A percentile compares a stretch with the other conserved stretches of the same genome.
phyloP scores from a whole-genome alignment of 2,888 invertebrate genomes.

The Laspeyria flexula region DNA sequence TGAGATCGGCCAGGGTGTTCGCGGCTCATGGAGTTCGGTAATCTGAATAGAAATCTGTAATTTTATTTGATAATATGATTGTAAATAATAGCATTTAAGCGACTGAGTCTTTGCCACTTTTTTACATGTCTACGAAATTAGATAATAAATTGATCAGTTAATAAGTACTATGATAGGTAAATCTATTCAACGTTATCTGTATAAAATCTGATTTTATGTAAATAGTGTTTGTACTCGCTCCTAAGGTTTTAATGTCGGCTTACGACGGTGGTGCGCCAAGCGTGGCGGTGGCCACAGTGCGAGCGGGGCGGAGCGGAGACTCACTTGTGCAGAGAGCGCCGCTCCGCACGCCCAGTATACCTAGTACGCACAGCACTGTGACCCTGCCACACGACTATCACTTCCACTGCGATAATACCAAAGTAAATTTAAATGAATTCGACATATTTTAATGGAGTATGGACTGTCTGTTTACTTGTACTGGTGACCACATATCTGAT shows the following conservation, averaged over 20 bases:
- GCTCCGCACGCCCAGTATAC: neutral
- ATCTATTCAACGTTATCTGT: constrained; percentile 65
- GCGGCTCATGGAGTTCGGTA: constrained; percentile 10
- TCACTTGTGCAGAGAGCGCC: neutral
- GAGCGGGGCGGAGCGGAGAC: no score
- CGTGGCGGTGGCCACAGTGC: neutral
- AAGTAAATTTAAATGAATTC: constrained; percentile 5
- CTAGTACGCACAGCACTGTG: neutral
- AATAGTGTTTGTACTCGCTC: constrained; percentile 74
- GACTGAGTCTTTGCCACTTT: constrained; percentile 84
- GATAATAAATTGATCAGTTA: constrained; percentile 55
- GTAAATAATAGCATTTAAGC: constrained; percentile 80
- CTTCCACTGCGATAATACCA: constrained; percentile 14
- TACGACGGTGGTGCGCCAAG: constrained; percentile 11
- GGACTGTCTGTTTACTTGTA: constrained; percentile 1
- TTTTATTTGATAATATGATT: constrained; percentile 45
- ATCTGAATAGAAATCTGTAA: constrained; percentile 26
- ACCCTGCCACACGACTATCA: constrained; percentile 3
- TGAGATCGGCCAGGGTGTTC: constrained; percentile 18
- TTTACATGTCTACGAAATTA: constrained; percentile 80
- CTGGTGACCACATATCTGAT: neutral
- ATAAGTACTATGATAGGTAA: constrained; percentile 48
- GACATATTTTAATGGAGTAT: constrained; percentile 3
- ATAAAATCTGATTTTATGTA: constrained; percentile 68
- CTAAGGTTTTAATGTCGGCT: constrained; percentile 57